phyloP scores from a whole-genome alignment of 2,113 vertebrate genomes.

The Chrysemys picta region DNA sequence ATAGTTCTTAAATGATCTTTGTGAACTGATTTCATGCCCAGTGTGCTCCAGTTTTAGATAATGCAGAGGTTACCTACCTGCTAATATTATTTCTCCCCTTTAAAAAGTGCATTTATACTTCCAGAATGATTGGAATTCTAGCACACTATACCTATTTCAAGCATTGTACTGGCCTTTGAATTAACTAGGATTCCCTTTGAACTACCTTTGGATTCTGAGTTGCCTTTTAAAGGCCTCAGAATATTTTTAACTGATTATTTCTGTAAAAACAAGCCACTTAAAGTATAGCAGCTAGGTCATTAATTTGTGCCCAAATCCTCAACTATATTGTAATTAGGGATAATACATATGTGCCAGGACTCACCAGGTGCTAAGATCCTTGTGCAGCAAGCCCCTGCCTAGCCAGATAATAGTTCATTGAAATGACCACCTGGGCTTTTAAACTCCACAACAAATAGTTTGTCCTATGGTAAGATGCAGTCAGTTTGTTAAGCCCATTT shows the following conservation, averaged over 20 bases:
- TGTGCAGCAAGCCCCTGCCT: not conserved
- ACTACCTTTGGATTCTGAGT: not conserved
- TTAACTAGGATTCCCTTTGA: constrained; percentile 2
- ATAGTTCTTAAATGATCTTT: constrained; percentile 1
- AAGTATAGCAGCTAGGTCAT: not conserved
- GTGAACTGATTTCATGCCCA: constrained; percentile 8
- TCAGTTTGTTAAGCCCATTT: not conserved
- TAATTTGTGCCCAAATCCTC: constrained; percentile 37
- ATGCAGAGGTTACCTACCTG: not conserved
- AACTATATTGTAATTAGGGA: not conserved
- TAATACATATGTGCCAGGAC: not conserved
- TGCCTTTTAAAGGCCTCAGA: constrained; percentile 22
- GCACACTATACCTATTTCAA: not conserved
- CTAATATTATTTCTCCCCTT: constrained; percentile 24
- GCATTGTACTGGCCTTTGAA: not conserved
- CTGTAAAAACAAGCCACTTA: not conserved
- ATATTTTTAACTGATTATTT: not conserved
- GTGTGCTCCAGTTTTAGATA: constrained; percentile 32
- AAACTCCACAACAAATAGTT: not conserved
- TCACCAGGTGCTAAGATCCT: not conserved
- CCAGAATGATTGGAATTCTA: not conserved
- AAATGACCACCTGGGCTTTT: not conserved
- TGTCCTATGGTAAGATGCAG: not conserved
- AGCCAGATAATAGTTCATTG: not conserved
- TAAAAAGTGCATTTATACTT: not conserved